Evolutionary conservation across 2,888 invertebrate species (phyloP), one percentile per base, ranked within the genome.

Genomic region (Teleogryllus oceanicus): DNA sequence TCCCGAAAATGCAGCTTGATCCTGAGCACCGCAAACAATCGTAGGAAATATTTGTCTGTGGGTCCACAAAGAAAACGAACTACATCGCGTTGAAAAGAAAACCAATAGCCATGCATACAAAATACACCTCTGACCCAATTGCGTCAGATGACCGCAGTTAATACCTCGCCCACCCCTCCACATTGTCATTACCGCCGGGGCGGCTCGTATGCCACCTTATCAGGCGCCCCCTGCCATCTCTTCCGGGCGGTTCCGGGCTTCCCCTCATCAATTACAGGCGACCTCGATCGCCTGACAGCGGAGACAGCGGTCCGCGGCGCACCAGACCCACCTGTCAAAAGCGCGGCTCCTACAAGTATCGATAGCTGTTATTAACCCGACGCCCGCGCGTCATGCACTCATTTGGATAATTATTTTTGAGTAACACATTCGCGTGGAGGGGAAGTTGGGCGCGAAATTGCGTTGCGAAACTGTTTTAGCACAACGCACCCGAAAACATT

Each of bases 381-480:
- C 11, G 62, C 3, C 62, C n/a, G 8, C 62, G 3, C 62, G 62
- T 18, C n/a, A 1, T 0, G 16, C n/a, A n/a, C 62, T 62, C 62
- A 62, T 62, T n/a, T 62, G 62, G n/a, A n/a, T 62, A 62, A 62
- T 62, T 62, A 13, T 62, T 62, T 62, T 18, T 10, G 62, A 62
- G 62, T 62, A 62, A 18, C n/a, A 62, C 62, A 62, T 62, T 62
- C n/a, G 62, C 16, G 5, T 11, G 62, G n/a, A 18, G 62, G 37
- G 37, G 62, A 2, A 62, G n/a, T n/a, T n/a, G 16, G 62, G n/a
- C 62, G 13, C n/a, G 62, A 62, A 62, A 62, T 62, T 62, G 62
- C 62, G 62, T 62, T 62, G 62, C 62, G 62, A 62, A 62, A 62
- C n/a, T 62, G 62, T 62, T 62, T 62, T 62, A 62, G 62, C n/a